Conservation (phyloP, 2,888 invertebrate genomes). For the Atethmia centrago region DNA sequence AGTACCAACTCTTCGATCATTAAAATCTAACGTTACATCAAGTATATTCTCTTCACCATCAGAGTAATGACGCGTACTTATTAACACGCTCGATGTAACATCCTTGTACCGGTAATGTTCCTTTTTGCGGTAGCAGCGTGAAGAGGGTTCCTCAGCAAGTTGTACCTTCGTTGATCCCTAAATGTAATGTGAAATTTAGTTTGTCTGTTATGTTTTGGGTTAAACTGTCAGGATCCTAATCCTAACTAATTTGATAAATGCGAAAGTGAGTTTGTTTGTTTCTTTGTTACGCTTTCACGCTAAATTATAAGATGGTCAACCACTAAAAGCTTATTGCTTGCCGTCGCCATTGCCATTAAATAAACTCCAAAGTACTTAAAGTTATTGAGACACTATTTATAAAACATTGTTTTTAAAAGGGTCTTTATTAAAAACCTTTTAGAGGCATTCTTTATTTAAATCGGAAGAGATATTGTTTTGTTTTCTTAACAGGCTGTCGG, state of each 20-base stretch:
- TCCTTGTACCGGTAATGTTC: constrained; percentile 42
- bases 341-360: neutral
- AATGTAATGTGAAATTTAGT: constrained; percentile 21
- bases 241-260: too few relatives aligned
- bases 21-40: constrained; percentile 18
- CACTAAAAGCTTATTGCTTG: neutral
- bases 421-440: constrained; percentile 19
- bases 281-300: too few relatives aligned
- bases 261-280: too few relatives aligned
- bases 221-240: neutral
- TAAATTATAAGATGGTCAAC: neutral
- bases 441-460: constrained; percentile 21
- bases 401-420: constrained; percentile 20
- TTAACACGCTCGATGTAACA: constrained; percentile 39
- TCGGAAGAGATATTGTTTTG: neutral
- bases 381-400: neutral
- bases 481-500: neutral
- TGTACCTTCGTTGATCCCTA: constrained; percentile 31
- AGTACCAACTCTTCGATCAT: constrained; percentile 24
- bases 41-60: constrained; percentile 18
- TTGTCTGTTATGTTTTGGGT: constrained; percentile 6
- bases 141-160: constrained; percentile 33
- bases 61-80: constrained; percentile 52
- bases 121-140: constrained; percentile 48
- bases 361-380: neutral